Evolutionary conservation across 2,113 vertebrate species (phyloP).

Genomic region (Cyphomyrus discorhynchus): DNA sequence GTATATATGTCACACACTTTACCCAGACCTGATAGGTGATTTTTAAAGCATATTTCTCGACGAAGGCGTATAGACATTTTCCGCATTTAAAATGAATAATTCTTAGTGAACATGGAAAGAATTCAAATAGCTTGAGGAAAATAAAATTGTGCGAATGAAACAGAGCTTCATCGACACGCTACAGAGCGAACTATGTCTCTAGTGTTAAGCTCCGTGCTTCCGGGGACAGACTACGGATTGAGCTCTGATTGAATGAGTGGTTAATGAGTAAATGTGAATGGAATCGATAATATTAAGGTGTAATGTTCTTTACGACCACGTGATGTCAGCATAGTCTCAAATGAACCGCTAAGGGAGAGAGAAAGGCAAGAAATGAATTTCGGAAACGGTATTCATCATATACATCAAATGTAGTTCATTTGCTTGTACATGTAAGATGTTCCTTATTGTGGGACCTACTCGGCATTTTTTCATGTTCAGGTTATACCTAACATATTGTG

Average conservation of each 20-base stretch:
- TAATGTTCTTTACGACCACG: not conserved
- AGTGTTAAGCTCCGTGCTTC: not conserved
- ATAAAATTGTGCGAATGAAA: not conserved
- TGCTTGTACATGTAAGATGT: not conserved
- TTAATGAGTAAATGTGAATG: not conserved
- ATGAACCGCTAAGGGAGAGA: not conserved
- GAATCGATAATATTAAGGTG: not conserved
- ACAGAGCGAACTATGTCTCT: not conserved
- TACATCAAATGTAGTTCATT: not conserved
- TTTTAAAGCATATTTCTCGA: not conserved
- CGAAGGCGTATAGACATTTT: not conserved
- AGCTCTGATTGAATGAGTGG: not conserved
- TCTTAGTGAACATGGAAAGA: not conserved
- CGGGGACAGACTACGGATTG: not conserved
- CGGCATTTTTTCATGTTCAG: not conserved
- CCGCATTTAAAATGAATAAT: not conserved
- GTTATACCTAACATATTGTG: not conserved
- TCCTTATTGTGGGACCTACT: not conserved
- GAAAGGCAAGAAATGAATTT: not conserved
- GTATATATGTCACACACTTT: not conserved
- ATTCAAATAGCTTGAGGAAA: not conserved
- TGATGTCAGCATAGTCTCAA: conserved; percentile 4
- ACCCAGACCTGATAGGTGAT: not conserved
- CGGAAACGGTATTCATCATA: not conserved
- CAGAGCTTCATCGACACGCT: not conserved